Evolutionary conservation across 2,888 invertebrate genomes (phyloP).

Genomic region (Drosophila pseudotakahashii): DNA sequence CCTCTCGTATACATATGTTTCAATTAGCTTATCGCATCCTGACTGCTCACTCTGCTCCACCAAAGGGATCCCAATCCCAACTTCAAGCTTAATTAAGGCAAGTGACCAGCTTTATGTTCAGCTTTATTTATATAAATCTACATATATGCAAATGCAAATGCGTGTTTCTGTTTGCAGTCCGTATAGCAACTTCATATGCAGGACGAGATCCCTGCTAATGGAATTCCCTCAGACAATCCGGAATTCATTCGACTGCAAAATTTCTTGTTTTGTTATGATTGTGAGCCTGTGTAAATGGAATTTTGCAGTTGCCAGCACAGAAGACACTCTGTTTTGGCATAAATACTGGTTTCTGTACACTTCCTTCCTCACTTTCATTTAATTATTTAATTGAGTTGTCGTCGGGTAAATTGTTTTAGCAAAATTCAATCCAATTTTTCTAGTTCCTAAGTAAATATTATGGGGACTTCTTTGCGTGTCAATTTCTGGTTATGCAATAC

Average conservation of each 20-base stretch:
- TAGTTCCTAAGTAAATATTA: not conserved
- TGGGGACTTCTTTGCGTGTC: too few species aligned
- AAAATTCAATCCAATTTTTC: not conserved
- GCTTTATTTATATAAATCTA: constrained; percentile 10
- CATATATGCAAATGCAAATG: constrained; percentile 7
- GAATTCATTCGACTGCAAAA: constrained; percentile 21
- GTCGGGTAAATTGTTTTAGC: not conserved
- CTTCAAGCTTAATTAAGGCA: constrained; percentile 47
- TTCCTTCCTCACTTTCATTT: not conserved
- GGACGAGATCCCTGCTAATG: constrained; percentile 25
- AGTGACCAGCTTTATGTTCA: constrained; percentile 25
- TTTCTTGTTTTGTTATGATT: constrained; percentile 17
- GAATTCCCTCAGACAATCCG: constrained; percentile 26
- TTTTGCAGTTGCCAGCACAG: constrained; percentile 27
- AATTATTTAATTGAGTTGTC: constrained; percentile 19
- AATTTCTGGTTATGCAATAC: too few species aligned
- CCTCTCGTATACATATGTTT: constrained; percentile 28
- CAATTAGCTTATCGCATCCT: constrained; percentile 38
- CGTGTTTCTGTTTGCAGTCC: constrained; percentile 1
- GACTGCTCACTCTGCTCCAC: constrained; percentile 7
- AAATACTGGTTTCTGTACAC: not conserved
- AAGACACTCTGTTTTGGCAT: not conserved
- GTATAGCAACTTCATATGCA: constrained; percentile 6
- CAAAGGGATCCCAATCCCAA: constrained; percentile 5
- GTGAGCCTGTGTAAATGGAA: constrained; percentile 19